phyloP scores from a whole-genome alignment of 2,888 invertebrate species.

The Proisotoma minuta region DNA sequence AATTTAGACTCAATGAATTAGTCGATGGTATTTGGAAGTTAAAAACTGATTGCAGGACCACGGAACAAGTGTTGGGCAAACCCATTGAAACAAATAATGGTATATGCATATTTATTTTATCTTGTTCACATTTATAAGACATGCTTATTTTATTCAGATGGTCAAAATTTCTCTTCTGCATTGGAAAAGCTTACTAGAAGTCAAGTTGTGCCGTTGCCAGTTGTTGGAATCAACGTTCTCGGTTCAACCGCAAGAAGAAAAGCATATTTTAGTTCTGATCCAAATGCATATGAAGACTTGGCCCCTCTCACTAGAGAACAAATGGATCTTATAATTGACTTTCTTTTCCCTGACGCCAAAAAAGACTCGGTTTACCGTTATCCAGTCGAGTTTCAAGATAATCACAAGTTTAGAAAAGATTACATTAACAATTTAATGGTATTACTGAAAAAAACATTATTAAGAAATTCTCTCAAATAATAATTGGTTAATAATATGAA shows the following conservation, averaged over 20 bases:
- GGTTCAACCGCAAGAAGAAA: conserved; percentile 24
- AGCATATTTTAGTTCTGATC: conserved; percentile 35
- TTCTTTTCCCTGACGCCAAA: conserved; percentile 83
- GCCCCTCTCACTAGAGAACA: conserved; percentile 74
- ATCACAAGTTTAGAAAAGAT: conserved; percentile 37
- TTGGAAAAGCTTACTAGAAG: conserved; percentile 50
- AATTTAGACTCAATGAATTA: conserved; percentile 72
- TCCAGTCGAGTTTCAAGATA: conserved; percentile 47
- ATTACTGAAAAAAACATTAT: neutral
- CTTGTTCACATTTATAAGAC: neutral
- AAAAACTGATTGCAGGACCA: conserved; percentile 52
- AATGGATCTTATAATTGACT: conserved; percentile 71
- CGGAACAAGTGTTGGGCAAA: conserved; percentile 58
- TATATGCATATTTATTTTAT: neutral
- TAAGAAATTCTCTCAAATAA: neutral
- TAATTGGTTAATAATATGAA: conserved; percentile 6
- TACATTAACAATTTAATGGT: conserved; percentile 20
- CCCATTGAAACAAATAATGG: conserved; percentile 49
- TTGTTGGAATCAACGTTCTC: conserved; percentile 47
- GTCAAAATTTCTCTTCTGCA: conserved; percentile 49
- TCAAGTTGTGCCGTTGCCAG: conserved; percentile 12
- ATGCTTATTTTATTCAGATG: conserved; percentile 35
- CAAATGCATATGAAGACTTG: conserved; percentile 51
- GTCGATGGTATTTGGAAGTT: conserved; percentile 67
- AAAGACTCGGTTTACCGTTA: conserved; percentile 55